phyloP scores from a whole-genome alignment of 2,888 invertebrate genomes.

The Ichneumon xanthorius region DNA sequence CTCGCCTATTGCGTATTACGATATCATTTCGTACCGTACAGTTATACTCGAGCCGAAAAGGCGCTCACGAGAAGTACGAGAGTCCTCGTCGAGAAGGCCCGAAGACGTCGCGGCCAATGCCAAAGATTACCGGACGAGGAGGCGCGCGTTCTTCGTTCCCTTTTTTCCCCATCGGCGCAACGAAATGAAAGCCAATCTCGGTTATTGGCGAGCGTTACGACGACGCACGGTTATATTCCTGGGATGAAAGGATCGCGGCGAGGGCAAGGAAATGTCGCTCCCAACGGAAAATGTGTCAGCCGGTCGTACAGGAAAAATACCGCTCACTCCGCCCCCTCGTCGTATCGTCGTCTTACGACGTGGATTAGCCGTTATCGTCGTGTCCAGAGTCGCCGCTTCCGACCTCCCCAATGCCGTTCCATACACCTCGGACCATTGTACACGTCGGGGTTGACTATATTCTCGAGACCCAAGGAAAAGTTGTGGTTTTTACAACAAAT shows the following conservation, averaged over 20 bases:
- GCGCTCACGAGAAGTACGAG: constrained; percentile 32
- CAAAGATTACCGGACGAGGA: constrained; percentile 73
- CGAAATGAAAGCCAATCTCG: constrained; percentile 79
- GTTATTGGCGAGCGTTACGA: constrained; percentile 77
- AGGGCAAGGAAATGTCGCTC: background rate
- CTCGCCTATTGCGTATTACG: constrained; percentile 17
- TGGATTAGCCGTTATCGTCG: constrained; percentile 55
- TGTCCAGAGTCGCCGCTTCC: constrained; percentile 7
- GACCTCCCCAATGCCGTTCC: constrained; percentile 18
- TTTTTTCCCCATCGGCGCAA: constrained; percentile 58
- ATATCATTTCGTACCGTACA: background rate
- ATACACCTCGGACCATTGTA: background rate
- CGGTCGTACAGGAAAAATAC: constrained; percentile 36
- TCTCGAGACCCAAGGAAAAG: background rate
- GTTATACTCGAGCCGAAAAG: constrained; percentile 12
- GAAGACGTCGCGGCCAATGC: constrained; percentile 21
- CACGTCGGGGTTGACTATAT: background rate
- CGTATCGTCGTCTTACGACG: constrained; percentile 38
- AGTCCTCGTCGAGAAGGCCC: constrained; percentile 30
- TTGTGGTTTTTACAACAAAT: too few relatives aligned
- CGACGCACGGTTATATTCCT: constrained; percentile 71
- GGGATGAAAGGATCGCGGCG: constrained; percentile 52
- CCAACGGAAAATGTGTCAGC: constrained; percentile 45
- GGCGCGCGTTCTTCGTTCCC: constrained; percentile 1
- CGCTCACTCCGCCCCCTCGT: background rate